Percentiles rank a stretch among this genome's conserved stretches.
Conservation (phyloP, 1,140 invertebrate genomes). For the Cheumatopsyche charites region DNA sequence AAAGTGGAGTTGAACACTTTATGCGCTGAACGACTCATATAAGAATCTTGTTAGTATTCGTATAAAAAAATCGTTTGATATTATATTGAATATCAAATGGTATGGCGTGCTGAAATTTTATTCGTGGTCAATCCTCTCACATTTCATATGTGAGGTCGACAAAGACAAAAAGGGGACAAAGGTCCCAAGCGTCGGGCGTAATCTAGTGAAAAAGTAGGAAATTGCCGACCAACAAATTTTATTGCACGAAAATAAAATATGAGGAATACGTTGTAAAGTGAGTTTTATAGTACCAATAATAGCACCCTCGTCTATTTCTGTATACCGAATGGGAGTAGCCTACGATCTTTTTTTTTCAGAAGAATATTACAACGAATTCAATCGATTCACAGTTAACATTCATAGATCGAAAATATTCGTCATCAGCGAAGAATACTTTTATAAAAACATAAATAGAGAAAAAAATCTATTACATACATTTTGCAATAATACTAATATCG, state of each 20-base stretch:
- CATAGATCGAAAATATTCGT: no score
- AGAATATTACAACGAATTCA: no score
- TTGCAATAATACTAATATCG: neutral
- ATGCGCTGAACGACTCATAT: no score
- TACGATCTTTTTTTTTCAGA: no score
- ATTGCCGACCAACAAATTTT: slow-evolving; percentile 45
- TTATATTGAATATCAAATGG: no score
- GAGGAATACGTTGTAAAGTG: slow-evolving; percentile 47
- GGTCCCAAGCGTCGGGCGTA: slow-evolving; percentile 1
- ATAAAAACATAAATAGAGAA: neutral
- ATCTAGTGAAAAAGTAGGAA: slow-evolving; percentile 36
- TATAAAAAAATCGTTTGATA: no score
- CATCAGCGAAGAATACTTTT: neutral
- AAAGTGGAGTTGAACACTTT: no score
- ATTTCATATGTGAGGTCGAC: neutral
- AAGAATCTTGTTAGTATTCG: no score
- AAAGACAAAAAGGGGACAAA: slow-evolving; percentile 24
- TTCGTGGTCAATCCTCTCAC: neutral
- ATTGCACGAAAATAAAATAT: slow-evolving; percentile 48
- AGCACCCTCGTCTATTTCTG: slow-evolving; percentile 5
- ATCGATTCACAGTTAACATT: no score
- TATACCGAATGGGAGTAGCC: neutral
- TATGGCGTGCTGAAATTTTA: slow-evolving; percentile 1
- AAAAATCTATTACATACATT: no score
- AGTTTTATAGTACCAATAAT: slow-evolving; percentile 47